Base-by-base conservation (phyloP, 2,797 vertebrate genomes). In the Gymnothorax reevesii region DNA sequence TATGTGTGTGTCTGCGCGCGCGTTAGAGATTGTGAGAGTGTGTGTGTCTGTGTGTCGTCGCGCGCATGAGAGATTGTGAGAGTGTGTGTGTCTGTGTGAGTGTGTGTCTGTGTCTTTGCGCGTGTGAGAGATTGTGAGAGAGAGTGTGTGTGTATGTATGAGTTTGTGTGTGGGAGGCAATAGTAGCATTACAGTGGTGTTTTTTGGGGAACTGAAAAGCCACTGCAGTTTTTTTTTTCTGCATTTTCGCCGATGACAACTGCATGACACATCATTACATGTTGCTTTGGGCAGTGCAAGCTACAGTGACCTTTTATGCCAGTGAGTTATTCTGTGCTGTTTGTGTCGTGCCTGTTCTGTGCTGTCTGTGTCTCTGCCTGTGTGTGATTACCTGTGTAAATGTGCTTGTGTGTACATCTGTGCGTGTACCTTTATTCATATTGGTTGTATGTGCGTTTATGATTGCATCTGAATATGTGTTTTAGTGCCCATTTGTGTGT, bases 221-320 rank as follows among this genome's bases (percentile, higher is more conserved):
- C 62, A 86, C 73, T 86, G 20, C 75, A 27, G 88, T 86, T 64
- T 71, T 69, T 83, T 82, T 91, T 91, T 91, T 92, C 83, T 90
- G 88, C 88, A 83, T 89, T 90, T 91, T 88, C 85, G 86, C 88
- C 75, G 84, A 88, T 92, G 92, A 94, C 93, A 91, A 88, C 89
- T 91, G 89, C 33, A 89, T 93, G 92, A 93, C 93, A 93, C 93
- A 90, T 93, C 88, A 91, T 93, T 93, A 92, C 92, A 90, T 90
- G 79, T 91, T 86, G 92, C 92, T 92, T 86, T 89, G 87, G 91
- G 91, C 90, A 62, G 66, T 84, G 89, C 83, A 77, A 89, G 92
- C 90, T 88, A 84, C 90, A 84, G 86, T 94, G 92, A 95, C 93
- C 93, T 94, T 94, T 94, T 42, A 90, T 88, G 88, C 89, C 87